Conservation (phyloP, 2,797 vertebrate species). For the Pipistrellus pipistrellus region DNA sequence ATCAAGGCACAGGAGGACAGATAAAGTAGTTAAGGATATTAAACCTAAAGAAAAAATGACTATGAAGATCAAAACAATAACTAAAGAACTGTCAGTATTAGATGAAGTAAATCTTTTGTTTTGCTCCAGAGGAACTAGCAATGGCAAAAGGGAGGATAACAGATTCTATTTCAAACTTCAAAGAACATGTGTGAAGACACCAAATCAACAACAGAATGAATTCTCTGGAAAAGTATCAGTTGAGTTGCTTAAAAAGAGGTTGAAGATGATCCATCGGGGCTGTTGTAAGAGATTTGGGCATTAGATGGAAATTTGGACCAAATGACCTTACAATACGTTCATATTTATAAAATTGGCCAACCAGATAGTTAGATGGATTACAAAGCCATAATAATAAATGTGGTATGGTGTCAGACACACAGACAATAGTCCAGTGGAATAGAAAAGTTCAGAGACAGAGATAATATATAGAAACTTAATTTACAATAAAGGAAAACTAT, state of each 20-base stretch:
- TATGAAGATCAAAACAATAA: background rate
- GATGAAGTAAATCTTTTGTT: background rate
- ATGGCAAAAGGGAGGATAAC: background rate
- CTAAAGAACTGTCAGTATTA: background rate
- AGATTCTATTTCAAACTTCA: background rate
- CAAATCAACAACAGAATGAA: background rate
- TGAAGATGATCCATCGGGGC: background rate
- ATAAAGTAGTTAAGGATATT: background rate
- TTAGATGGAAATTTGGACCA: background rate
- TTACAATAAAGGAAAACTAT: background rate
- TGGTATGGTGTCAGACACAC: background rate
- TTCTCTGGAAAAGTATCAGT: background rate
- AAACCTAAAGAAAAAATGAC: background rate
- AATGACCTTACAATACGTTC: background rate
- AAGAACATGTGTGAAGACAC: background rate
- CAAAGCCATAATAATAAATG: background rate
- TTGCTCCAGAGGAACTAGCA: background rate
- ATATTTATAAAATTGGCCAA: constrained; percentile 33
- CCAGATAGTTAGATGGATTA: constrained; percentile 21
- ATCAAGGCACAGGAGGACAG: background rate
- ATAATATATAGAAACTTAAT: background rate
- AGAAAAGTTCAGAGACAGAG: background rate
- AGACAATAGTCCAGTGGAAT: background rate
- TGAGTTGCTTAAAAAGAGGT: background rate
- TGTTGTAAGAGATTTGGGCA: background rate